Percentiles rank a stretch among this genome's conserved stretches.
These are phyloP conservation scores for Cremastobaeus sp. DNA, from an alignment of 2,888 invertebrate genomes.

Conservation along the genomic window DNA sequence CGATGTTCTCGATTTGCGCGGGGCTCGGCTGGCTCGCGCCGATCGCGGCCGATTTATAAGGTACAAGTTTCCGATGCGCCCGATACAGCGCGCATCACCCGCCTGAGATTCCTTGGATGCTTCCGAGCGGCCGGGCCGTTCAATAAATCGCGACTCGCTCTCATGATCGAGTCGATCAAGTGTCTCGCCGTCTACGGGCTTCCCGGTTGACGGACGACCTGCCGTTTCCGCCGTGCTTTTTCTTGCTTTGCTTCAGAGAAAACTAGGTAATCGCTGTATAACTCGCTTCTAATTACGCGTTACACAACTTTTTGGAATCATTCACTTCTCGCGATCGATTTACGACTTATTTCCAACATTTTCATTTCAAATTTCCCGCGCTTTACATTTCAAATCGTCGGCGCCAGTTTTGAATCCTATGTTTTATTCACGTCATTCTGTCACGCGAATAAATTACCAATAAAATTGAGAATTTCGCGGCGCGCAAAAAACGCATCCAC, in stretches of 20 bases:
- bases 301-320: constrained; percentile 45
- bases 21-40: constrained; percentile 50
- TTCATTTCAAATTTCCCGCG: constrained; percentile 30
- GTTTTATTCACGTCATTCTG: constrained; percentile 7
- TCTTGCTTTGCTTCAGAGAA: constrained; percentile 34
- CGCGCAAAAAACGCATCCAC: too few relatives aligned
- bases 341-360: constrained; percentile 17
- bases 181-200: constrained; percentile 36
- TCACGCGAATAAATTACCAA: too few relatives aligned
- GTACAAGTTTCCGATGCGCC: constrained; percentile 48
- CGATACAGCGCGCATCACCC: constrained; percentile 48
- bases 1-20: constrained; percentile 40
- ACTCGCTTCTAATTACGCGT: constrained; percentile 39
- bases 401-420: neutral
- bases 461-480: too few relatives aligned
- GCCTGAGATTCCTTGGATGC: constrained; percentile 61
- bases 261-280: constrained; percentile 42
- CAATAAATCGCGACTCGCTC: constrained; percentile 59
- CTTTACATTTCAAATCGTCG: neutral
- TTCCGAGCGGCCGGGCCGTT: constrained; percentile 46
- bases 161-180: constrained; percentile 53
- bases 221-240: constrained; percentile 41
- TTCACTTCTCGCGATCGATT: constrained; percentile 20
- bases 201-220: constrained; percentile 31
- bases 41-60: constrained; percentile 57